Base-by-base conservation (phyloP, 2,113 vertebrate species). In the Thryonomys swinderianus region DNA sequence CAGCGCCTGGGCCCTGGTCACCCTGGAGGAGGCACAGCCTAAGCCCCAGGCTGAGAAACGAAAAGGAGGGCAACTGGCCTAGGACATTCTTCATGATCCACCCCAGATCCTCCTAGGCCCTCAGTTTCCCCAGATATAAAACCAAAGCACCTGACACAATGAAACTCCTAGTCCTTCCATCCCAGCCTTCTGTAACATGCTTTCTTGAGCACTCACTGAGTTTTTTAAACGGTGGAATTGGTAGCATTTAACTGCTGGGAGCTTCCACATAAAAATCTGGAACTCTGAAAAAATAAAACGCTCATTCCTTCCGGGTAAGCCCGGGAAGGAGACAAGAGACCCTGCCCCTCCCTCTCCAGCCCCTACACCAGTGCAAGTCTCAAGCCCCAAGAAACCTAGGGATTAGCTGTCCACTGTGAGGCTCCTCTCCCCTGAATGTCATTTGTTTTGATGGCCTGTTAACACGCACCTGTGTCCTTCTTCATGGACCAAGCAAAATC, bases 121-220 rank as follows among this genome's bases (percentile, higher is more conserved):
- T 94, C 78, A 40, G 83, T 88, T 32, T 83, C 94, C 86, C 61
- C n/a, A 18, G 5, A 32, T 2, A 40, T 14, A 55, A 88, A 95
- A 86, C 34, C 87, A 90, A 87, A 53, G 6, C 1, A 6, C n/a
- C 21, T 2, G 53, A 64, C 20, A 18, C 1, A 0, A 21, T n/a
- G 45, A 78, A 21, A 32, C 76, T 82, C 66, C 69, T 12, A 23
- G 48, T 66, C n/a, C 61, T 76, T 90, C 45, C n/a, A 82, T 55
- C 45, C 74, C 67, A 85, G 42, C 16, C 34, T 0, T 92, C 53
- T 27, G 0, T 34, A 53, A 27, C 30, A 16, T 51, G 40, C 66
- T 66, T 59, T 89, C 94, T 74, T 57, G 53, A 45, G 55, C 34
- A 74, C 25, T 91, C 62, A 23, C 42, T 0, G 37, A 61, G 57